Percentiles rank a stretch among this genome's conserved stretches.
phyloP scores from a whole-genome alignment of 2,797 vertebrate genomes.

The Iguana delicatissima region DNA sequence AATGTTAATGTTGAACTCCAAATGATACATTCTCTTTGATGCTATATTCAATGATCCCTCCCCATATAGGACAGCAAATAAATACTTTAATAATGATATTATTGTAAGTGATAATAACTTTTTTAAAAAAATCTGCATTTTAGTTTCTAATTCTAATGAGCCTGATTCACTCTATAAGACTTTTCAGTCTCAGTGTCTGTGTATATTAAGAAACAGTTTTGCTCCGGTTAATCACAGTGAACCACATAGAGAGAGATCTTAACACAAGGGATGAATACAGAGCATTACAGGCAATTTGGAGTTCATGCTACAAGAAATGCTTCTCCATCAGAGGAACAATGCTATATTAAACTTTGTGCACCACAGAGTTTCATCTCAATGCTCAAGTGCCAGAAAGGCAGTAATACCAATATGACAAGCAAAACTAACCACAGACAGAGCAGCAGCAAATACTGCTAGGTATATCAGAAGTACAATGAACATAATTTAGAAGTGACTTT shows the following conservation, averaged over 20 bases:
- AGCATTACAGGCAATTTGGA: constrained; percentile 23
- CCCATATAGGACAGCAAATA: no score
- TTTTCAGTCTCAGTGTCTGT: not conserved
- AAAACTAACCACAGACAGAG: not conserved
- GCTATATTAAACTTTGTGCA: not conserved
- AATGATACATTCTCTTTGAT: not conserved
- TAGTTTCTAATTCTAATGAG: not conserved
- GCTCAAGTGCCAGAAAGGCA: constrained; percentile 36
- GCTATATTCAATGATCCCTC: no score
- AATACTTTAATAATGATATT: no score
- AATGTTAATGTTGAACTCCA: not conserved
- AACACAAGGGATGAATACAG: not conserved
- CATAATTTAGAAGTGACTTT: not conserved
- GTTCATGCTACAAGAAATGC: constrained; percentile 26
- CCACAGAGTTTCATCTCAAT: constrained; percentile 26
- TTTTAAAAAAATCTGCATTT: not conserved
- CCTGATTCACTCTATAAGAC: not conserved
- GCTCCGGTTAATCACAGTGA: not conserved
- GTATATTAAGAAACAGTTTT: not conserved
- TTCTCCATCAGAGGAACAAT: constrained; percentile 49
- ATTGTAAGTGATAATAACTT: no score
- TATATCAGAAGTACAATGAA: fast-evolving
- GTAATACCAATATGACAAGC: not conserved
- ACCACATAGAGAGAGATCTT: not conserved
- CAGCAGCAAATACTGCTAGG: not conserved